phyloP scores from a whole-genome alignment of 2,113 vertebrate genomes.

The Alligator mississippiensis region DNA sequence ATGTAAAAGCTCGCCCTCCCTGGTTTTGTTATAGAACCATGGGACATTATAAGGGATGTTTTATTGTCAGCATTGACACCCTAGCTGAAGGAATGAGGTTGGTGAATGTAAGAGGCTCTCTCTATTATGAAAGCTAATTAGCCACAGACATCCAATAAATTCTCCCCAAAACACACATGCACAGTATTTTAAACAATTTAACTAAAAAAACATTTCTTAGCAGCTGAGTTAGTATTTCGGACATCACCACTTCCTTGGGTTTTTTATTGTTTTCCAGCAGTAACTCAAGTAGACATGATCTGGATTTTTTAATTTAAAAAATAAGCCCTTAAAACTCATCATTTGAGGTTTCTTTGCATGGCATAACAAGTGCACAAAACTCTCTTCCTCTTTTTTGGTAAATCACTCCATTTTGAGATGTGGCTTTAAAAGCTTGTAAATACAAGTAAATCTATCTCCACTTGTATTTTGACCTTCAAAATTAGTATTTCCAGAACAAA shows the following conservation, averaged over 20 bases:
- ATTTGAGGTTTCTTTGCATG: conserved; percentile 6
- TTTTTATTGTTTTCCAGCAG: background rate
- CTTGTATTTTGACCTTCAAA: background rate
- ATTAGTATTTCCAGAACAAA: background rate
- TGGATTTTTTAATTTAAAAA: background rate
- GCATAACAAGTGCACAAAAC: background rate
- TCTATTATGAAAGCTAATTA: too few relatives aligned
- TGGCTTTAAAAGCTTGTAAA: background rate
- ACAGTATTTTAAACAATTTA: too few relatives aligned
- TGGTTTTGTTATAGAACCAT: too few relatives aligned
- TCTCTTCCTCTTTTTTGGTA: too few relatives aligned
- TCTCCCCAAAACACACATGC: too few relatives aligned
- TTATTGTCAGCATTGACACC: too few relatives aligned
- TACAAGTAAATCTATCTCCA: background rate
- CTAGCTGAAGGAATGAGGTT: too few relatives aligned
- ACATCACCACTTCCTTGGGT: fast-evolving
- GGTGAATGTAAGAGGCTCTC: too few relatives aligned
- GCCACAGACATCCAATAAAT: too few relatives aligned
- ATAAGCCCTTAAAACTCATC: background rate
- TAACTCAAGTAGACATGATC: background rate
- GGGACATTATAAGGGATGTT: too few relatives aligned
- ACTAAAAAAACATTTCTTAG: fast-evolving
- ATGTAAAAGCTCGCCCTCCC: too few relatives aligned
- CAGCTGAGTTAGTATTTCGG: background rate
- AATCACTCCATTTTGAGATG: background rate